Percentiles rank a stretch among this genome's conserved stretches.
Conservation (phyloP, 2,888 invertebrate genomes). For the Dorcus hopei region DNA sequence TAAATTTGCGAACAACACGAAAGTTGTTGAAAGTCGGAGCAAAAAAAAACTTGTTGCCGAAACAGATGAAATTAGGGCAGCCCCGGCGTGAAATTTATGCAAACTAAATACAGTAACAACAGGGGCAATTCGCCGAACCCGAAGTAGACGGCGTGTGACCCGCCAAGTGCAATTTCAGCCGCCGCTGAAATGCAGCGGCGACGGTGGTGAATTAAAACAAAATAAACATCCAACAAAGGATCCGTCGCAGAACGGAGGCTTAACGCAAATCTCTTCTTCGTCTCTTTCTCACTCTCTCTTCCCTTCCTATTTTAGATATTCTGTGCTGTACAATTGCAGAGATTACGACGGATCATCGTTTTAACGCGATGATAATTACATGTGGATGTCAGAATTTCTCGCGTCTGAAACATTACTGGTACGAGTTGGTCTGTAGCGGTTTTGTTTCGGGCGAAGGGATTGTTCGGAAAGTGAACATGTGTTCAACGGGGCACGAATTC, state of each 20-base stretch:
- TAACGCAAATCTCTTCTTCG: background rate
- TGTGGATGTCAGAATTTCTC: no score
- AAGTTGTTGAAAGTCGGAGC: no score
- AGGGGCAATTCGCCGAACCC: constrained; percentile 4
- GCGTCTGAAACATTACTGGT: background rate
- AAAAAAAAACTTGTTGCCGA: background rate
- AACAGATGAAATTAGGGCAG: background rate
- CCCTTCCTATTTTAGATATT: background rate
- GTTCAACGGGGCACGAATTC: background rate
- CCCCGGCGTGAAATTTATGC: constrained; percentile 7
- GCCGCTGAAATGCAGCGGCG: constrained; percentile 1
- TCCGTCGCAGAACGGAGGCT: background rate
- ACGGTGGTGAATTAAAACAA: constrained; percentile 5
- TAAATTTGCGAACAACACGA: no score
- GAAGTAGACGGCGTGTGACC: constrained; percentile 5
- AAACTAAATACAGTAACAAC: constrained; percentile 13
- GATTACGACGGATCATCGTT: background rate
- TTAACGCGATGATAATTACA: no score
- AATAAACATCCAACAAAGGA: constrained; percentile 10
- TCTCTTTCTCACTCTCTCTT: background rate
- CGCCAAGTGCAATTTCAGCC: background rate
- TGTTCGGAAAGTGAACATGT: background rate
- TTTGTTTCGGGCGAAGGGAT: background rate
- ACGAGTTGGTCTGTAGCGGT: background rate
- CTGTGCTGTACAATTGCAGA: background rate